Evolutionary conservation across 1,140 invertebrate species (phyloP), one percentile per base, ranked within the genome.

Genomic region (Marisa cornuarietis): DNA sequence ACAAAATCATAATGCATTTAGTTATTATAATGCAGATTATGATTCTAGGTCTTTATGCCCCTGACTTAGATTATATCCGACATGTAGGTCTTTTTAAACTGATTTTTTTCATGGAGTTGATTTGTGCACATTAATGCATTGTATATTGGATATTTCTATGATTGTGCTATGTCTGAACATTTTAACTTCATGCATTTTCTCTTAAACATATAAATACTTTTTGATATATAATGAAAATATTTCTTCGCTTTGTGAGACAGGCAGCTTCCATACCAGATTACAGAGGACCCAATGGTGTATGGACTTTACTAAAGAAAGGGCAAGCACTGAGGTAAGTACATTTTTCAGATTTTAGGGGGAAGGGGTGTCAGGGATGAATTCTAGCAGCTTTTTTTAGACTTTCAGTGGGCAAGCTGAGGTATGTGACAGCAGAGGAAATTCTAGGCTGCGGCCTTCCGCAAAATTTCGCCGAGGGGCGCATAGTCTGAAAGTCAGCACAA

Each of bases 211-310:
- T 62, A 24, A 62, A 49, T 8, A 26, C 18, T 63, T 63, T 65
- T 8, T 24, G 18, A 42, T 42, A 42, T 42, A 22, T 42, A 31
- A 51, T 71, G 26, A 71, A 20, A 71, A 51, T 51, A 72, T 72
- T 72, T 51, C 49, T 51, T 42, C 2, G 6, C 31, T 42, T 54
- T 76, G 31, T 61, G 54, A 20, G 4, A 24, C 79, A 88, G 88
- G 94, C 97, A 62, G 96, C 97, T 82, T 98, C 97, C 14, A 99
- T 99, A 88, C 97, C 98, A 66, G 98, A 99, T 93, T 99, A 99
- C 92, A 94, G 98, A 94, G 97, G 93, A 86, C 90, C 88, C 54
- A 91, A 90, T 83, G 91, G 91, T 42, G 88, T 91, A 1, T 91
- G 90, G 90, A 91, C 90, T 31, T 78, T 91, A 16, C 81, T 90